Percentiles rank a stretch among this genome's conserved stretches.
Conservation (phyloP, 2,797 vertebrate species). For the Sternarchorhynchus goeldii region DNA sequence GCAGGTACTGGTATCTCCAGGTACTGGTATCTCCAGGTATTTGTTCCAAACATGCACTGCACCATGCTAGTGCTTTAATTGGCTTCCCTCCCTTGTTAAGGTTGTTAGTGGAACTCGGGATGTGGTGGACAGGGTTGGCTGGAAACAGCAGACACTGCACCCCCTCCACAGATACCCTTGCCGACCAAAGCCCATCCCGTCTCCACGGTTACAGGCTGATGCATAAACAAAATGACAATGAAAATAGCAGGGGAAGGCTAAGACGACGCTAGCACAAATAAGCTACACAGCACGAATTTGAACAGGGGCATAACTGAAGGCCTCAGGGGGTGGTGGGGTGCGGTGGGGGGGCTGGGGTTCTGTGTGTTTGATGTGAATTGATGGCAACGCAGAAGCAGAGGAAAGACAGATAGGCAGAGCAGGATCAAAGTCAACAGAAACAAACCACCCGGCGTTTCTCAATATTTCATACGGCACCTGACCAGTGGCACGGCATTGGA, state of each 20-base stretch:
- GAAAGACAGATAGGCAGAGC: slow-evolving; percentile 60
- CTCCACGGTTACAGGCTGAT: slow-evolving; percentile 55
- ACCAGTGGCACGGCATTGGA: slow-evolving; percentile 61
- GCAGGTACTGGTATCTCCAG: not conserved
- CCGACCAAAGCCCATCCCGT: too few relatives aligned
- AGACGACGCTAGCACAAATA: slow-evolving; percentile 61
- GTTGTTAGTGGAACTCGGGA: not conserved
- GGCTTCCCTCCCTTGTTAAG: not conserved
- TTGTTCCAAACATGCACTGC: not conserved
- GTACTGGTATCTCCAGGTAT: not conserved
- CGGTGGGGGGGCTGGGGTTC: too few relatives aligned
- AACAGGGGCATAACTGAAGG: slow-evolving; percentile 53
- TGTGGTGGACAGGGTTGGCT: not conserved
- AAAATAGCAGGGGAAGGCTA: slow-evolving; percentile 54
- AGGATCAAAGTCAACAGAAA: slow-evolving; percentile 78
- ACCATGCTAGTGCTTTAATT: not conserved
- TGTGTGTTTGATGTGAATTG: slow-evolving; percentile 67
- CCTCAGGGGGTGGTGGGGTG: slow-evolving; percentile 1
- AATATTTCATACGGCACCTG: slow-evolving; percentile 70
- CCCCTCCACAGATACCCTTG: not conserved
- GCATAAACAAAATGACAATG: slow-evolving; percentile 63
- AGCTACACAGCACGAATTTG: slow-evolving; percentile 37
- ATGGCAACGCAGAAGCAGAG: slow-evolving; percentile 55
- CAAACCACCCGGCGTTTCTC: slow-evolving; percentile 59
- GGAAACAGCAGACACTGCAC: not conserved